Percentiles rank a stretch among this genome's conserved stretches.
phyloP scores from a whole-genome alignment of 2,888 invertebrate genomes.

The Perdita meconis region DNA sequence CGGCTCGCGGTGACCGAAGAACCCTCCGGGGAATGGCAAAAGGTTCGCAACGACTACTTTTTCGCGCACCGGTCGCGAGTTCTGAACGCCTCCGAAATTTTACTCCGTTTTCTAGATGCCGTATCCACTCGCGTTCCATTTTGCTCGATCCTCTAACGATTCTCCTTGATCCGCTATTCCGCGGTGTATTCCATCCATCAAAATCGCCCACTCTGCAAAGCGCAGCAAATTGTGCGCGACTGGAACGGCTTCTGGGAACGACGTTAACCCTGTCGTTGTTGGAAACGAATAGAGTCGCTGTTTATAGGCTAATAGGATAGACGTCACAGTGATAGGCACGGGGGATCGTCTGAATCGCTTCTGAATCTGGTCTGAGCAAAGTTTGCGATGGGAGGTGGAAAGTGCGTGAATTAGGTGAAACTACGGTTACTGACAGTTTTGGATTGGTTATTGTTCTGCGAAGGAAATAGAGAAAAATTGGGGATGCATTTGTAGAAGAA shows the following conservation, averaged over 20 bases:
- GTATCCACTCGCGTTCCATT: not conserved
- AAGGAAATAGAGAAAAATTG: too few relatives aligned
- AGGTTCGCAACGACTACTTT: constrained; percentile 13
- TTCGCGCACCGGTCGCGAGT: constrained; percentile 1
- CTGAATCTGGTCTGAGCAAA: not conserved
- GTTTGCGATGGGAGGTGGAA: too few relatives aligned
- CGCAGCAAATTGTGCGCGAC: not conserved
- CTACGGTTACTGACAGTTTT: too few relatives aligned
- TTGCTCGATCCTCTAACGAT: not conserved
- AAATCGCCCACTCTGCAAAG: not conserved
- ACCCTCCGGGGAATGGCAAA: constrained; percentile 53
- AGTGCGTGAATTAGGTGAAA: too few relatives aligned
- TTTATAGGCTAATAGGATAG: constrained; percentile 2
- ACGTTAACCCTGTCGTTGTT: not conserved
- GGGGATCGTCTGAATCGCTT: not conserved
- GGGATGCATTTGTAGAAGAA: too few relatives aligned
- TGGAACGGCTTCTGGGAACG: not conserved
- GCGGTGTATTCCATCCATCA: not conserved
- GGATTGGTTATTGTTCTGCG: too few relatives aligned
- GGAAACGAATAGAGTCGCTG: not conserved
- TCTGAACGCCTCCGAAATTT: constrained; percentile 31
- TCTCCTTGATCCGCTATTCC: too few relatives aligned
- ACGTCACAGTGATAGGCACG: not conserved
- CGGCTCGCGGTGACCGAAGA: constrained; percentile 44
- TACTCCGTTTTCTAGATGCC: not conserved